Percentiles rank a stretch among this genome's conserved stretches.
These are phyloP conservation scores for Pammene fasciana DNA, from an alignment of 2,888 invertebrate species.

Conservation along the genomic window DNA sequence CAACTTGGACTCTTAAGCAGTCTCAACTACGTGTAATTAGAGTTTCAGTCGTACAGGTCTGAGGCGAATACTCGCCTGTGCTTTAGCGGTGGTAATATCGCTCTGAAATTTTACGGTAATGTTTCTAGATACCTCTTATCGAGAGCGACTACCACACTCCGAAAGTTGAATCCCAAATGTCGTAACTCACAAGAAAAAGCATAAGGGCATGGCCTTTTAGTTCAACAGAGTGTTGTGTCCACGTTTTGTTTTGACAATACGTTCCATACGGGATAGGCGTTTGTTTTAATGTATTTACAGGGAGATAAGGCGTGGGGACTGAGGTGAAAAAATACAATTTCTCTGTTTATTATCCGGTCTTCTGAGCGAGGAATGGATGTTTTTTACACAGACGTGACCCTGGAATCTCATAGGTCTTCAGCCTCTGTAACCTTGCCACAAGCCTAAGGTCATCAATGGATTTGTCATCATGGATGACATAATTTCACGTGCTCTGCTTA, in stretches of 20 bases:
- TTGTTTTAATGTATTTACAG: constrained; percentile 17
- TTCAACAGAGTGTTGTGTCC: not conserved
- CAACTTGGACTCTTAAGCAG: not conserved
- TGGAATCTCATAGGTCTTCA: too few species aligned
- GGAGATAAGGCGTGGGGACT: constrained; percentile 5
- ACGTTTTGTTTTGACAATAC: constrained; percentile 22
- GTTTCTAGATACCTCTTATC: constrained; percentile 32
- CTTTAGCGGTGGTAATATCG: not conserved
- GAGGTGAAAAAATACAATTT: constrained; percentile 17
- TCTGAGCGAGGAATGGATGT: too few species aligned
- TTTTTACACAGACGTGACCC: too few species aligned
- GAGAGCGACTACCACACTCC: constrained; percentile 12
- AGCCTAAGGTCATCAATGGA: too few species aligned
- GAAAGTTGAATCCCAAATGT: not conserved
- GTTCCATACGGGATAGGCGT: not conserved
- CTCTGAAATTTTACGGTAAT: constrained; percentile 26
- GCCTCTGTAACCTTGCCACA: too few species aligned
- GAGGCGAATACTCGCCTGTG: not conserved
- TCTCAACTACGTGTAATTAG: not conserved
- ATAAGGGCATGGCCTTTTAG: not conserved
- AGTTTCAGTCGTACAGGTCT: not conserved
- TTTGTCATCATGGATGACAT: too few species aligned
- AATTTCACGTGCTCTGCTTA: too few species aligned
- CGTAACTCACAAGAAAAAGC: not conserved
- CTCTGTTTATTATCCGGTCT: not conserved